These are phyloP conservation scores for Aelia acuminata DNA, from an alignment of 2,888 invertebrate genomes.

Conservation along the genomic window DNA sequence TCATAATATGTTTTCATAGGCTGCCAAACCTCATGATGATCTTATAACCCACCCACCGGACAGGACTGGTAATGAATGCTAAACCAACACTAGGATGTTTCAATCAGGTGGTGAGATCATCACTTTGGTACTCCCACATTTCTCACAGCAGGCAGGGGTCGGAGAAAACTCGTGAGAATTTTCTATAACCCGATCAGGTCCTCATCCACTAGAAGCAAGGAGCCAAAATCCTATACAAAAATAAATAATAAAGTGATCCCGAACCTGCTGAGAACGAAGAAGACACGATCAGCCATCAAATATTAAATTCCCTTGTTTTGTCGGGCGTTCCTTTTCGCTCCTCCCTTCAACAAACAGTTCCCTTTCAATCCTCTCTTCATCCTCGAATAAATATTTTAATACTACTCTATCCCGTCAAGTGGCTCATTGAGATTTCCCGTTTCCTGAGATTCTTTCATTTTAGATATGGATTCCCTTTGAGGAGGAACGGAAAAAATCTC, in stretches of 20 bases:
- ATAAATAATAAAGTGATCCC: not conserved
- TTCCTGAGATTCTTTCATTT: not conserved
- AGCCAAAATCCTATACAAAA: not conserved
- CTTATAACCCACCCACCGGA: not conserved
- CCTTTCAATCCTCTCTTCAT: not conserved
- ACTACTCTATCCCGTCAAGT: not conserved
- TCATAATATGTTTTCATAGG: no score
- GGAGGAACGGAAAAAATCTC: not conserved
- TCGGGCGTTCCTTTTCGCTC: not conserved
- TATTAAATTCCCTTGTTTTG: slow-evolving; percentile 8
- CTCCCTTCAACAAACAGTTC: not conserved
- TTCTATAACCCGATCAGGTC: not conserved
- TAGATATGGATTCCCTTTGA: not conserved
- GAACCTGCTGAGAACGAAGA: not conserved
- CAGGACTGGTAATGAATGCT: not conserved
- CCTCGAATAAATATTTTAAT: slow-evolving; percentile 2
- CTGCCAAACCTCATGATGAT: no score
- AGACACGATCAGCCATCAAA: slow-evolving; percentile 3
- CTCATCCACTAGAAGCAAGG: not conserved
- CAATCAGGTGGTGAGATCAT: not conserved
- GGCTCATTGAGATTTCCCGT: not conserved
- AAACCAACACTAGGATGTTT: not conserved
- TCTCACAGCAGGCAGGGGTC: not conserved
- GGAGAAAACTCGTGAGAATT: not conserved
- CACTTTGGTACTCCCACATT: not conserved